Conservation (phyloP, 2,797 vertebrate genomes). For the Glyptemys insculpta region DNA sequence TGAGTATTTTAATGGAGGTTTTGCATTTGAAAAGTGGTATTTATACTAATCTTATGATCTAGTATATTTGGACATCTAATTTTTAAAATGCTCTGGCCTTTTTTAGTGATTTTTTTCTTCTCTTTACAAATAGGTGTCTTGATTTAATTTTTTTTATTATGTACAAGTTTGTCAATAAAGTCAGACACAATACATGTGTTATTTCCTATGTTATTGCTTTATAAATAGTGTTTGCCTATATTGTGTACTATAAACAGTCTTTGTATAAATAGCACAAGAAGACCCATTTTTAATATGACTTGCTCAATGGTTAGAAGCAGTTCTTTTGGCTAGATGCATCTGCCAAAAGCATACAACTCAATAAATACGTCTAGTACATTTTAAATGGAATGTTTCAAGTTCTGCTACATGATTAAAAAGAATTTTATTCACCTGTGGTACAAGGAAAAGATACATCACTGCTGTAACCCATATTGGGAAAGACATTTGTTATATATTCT, state of each 20-base stretch:
- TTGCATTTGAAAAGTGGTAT: neutral
- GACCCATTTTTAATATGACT: neutral
- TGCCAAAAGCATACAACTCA: neutral
- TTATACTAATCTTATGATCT: neutral
- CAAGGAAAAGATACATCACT: neutral
- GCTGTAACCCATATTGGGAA: neutral
- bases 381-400: conserved; percentile 24
- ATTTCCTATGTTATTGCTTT: neutral
- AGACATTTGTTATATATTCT: neutral
- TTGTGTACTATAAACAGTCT: neutral
- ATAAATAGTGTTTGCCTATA: neutral
- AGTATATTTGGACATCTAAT: neutral
- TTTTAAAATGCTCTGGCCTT: neutral
- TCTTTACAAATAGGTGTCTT: neutral
- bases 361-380: neutral
- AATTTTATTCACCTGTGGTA: neutral
- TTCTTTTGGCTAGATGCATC: neutral
- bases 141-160: neutral
- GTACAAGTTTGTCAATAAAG: neutral
- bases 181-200: neutral
- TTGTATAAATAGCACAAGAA: neutral
- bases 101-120: neutral
- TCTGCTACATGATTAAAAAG: neutral
- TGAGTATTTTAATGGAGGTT: neutral
- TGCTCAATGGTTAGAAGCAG: neutral